Evolutionary conservation across 1,140 invertebrate species (phyloP), one percentile per base, ranked within the genome.

Genomic region (Sipha flava): DNA sequence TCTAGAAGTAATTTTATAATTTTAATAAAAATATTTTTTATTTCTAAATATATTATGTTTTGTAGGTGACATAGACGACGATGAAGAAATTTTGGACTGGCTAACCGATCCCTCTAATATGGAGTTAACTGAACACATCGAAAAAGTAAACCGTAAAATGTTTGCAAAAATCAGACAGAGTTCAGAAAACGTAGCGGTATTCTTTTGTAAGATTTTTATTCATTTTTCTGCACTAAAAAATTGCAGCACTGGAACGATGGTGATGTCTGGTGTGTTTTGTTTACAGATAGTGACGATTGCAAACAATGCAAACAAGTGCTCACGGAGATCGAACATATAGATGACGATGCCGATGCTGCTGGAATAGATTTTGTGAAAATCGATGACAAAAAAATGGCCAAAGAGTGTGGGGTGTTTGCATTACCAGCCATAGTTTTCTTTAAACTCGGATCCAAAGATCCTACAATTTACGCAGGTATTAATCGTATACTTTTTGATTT

Each of bases 311-410:
- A 92, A 75, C 90, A 92, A 85, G 95, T 97, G 7, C 86, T 97
- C 81, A 87, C 90, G 9, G 94, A 96, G 85, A 92, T 97, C 73
- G 95, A 97, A 84, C 93, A 96, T 83, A 96, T 97, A 81, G 95
- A 97, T 83, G 95, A 97, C 83, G 94, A 96, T 82, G 94, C 94
- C 1, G 95, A 96, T 85, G 89, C 90, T n/a, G 94, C 93, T 49
- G 95, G 94, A 49, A 96, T 97, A 72, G 94, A 96, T 83, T 97
- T 97, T 83, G 94, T 97, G 0, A 95, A 96, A 86, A 92, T 97
- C 81, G 93, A 95, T 81, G 95, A 97, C 83, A 92, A 92, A 82
- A 88, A 92, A 79, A 88, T 96, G 86, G 91, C 95, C 2, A 95
- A 95, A 85, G 91, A 95, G 81, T 92, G 90, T 82, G 94, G 94